phyloP scores from a whole-genome alignment of 1,140 invertebrate genomes.

The Lysiphlebus fabarum region DNA sequence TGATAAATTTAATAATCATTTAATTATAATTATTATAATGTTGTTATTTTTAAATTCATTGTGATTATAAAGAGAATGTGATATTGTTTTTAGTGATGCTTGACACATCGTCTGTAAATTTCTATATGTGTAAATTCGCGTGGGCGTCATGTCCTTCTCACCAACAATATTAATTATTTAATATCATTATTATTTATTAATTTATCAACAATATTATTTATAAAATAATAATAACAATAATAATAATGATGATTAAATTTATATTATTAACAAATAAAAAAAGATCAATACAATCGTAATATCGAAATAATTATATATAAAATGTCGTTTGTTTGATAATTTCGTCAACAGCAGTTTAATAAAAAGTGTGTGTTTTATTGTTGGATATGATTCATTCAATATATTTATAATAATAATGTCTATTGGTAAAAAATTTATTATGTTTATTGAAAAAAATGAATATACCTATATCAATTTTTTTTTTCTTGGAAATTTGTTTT shows the following conservation, averaged over 20 bases:
- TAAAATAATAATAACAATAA: conserved; percentile 6
- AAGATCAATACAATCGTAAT: no score
- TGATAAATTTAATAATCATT: not conserved
- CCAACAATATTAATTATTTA: conserved; percentile 24
- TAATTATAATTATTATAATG: not conserved
- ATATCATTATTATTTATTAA: conserved; percentile 17
- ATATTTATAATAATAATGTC: conserved; percentile 11
- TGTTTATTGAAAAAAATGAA: no score
- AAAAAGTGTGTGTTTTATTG: no score
- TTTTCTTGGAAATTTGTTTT: conserved; percentile 5
- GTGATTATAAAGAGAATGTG: conserved; percentile 8
- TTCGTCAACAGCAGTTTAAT: no score
- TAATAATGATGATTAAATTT: no score
- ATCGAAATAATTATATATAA: no score
- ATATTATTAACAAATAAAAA: no score
- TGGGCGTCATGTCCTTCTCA: conserved; percentile 44
- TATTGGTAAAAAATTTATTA: not conserved
- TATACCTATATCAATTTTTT: not conserved
- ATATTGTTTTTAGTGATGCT: conserved; percentile 13
- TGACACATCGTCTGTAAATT: conserved; percentile 22
- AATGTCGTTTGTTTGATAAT: no score
- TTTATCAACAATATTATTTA: not conserved
- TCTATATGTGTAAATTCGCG: conserved; percentile 26
- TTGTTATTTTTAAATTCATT: not conserved
- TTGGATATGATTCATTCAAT: not conserved